A percentile compares a stretch with the other conserved stretches of the same genome.
phyloP scores from a whole-genome alignment of 2,113 vertebrate species.

The Nothobranchius furzeri region DNA sequence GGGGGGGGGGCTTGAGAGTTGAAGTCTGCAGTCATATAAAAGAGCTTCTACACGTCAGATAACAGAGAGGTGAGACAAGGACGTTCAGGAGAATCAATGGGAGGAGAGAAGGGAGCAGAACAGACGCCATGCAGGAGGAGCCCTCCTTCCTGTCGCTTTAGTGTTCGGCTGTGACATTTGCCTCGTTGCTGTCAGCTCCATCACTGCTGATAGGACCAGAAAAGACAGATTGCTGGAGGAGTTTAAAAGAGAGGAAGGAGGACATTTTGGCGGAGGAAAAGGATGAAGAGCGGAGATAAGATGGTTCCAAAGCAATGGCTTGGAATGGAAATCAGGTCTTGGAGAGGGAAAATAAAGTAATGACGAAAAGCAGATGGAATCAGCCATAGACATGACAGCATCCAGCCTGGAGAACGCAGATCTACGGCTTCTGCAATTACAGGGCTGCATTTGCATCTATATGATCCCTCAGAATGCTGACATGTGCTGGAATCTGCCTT shows the following conservation, averaged over 20 bases:
- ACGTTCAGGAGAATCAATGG: constrained; percentile 13
- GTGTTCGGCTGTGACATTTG: constrained; percentile 47
- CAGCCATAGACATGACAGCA: constrained; percentile 63
- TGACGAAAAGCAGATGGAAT: constrained; percentile 62
- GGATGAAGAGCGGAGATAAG: constrained; percentile 26
- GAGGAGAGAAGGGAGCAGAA: constrained; percentile 11
- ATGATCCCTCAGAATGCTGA: constrained; percentile 72
- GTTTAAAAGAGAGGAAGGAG: constrained; percentile 17
- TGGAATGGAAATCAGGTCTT: constrained; percentile 69
- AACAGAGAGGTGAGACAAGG: constrained; percentile 11
- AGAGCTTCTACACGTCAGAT: constrained; percentile 25
- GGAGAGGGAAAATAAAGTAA: constrained; percentile 17
- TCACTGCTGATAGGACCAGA: constrained; percentile 48
- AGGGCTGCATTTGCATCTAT: constrained; percentile 72
- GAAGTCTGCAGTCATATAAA: background rate
- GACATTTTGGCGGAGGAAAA: constrained; percentile 16
- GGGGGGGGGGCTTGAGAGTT: background rate
- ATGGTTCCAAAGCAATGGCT: constrained; percentile 57
- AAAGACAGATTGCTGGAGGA: constrained; percentile 36
- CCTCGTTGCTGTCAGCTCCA: constrained; percentile 54
- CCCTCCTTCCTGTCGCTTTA: constrained; percentile 44
- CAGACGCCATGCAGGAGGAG: constrained; percentile 25
- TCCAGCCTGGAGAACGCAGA: constrained; percentile 45
- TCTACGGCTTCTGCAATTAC: constrained; percentile 64
- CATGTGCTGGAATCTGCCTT: constrained; percentile 51